Conservation (phyloP, 2,888 invertebrate genomes). For the Aphrophora alni region DNA sequence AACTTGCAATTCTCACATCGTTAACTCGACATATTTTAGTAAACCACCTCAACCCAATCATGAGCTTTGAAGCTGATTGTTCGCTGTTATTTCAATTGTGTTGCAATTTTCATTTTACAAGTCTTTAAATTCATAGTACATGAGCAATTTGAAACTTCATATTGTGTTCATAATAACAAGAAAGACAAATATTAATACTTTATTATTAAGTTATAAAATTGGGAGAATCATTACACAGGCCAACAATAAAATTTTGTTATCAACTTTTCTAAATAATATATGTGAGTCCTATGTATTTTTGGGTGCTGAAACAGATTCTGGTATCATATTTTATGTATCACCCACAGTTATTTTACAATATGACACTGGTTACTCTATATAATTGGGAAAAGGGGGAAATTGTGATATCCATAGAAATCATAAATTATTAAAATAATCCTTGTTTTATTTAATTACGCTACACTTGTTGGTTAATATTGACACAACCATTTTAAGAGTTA, state of each 20-base stretch:
- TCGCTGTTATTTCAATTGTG: too few relatives aligned
- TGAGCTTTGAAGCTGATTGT: too few relatives aligned
- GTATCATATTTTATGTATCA: neutral
- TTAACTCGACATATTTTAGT: too few relatives aligned
- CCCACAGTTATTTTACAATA: neutral
- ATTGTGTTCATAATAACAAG: too few relatives aligned
- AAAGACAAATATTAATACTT: too few relatives aligned
- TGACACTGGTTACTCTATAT: neutral
- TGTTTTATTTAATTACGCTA: neutral
- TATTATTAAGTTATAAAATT: too few relatives aligned
- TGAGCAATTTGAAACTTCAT: too few relatives aligned
- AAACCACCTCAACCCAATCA: too few relatives aligned
- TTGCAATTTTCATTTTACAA: too few relatives aligned
- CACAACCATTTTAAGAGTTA: neutral
- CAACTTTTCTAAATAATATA: constrained; percentile 7
- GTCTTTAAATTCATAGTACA: too few relatives aligned
- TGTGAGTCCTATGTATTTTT: constrained; percentile 21
- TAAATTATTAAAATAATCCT: neutral
- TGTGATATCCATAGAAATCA: neutral
- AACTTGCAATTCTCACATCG: too few relatives aligned
- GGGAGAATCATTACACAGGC: constrained; percentile 16
- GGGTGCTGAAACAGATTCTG: constrained; percentile 10
- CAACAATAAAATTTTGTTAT: constrained; percentile 7
- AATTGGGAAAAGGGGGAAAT: neutral
- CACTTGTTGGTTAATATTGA: constrained; percentile 10